phyloP scores from a whole-genome alignment of 1,140 invertebrate species.

The Papilio dardanus region DNA sequence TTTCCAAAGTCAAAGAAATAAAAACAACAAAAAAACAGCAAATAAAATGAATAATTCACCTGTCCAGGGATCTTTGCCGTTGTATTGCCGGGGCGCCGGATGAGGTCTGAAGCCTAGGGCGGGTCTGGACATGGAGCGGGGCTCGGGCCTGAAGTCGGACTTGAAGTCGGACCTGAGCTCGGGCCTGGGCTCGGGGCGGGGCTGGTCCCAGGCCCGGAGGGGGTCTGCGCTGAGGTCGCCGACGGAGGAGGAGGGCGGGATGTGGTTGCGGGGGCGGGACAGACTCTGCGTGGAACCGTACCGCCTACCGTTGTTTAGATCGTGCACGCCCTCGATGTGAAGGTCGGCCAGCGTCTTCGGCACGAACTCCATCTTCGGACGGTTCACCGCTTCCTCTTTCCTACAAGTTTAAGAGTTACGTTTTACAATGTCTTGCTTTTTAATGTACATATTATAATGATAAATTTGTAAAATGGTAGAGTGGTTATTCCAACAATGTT shows the following conservation, averaged over 20 bases:
- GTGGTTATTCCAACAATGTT: too few relatives aligned
- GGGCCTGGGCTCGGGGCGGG: conserved; percentile 41
- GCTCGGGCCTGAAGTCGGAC: conserved; percentile 38
- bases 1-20: conserved; percentile 54
- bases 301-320: conserved; percentile 81
- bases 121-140: conserved; percentile 37
- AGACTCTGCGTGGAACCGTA: conserved; percentile 78
- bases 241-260: conserved; percentile 71
- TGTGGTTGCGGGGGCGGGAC: conserved; percentile 58
- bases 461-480: too few relatives aligned
- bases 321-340: conserved; percentile 87
- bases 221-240: conserved; percentile 64
- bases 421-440: neutral
- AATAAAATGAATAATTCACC: conserved; percentile 77
- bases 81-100: conserved; percentile 60
- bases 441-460: neutral
- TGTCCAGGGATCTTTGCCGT: conserved; percentile 80
- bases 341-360: conserved; percentile 96
- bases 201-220: conserved; percentile 61
- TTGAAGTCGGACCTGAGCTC: conserved; percentile 39
- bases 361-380: conserved; percentile 95
- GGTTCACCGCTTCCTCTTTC: conserved; percentile 93
- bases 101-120: conserved; percentile 60
- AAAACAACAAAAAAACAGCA: conserved; percentile 53
- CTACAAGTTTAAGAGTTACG: conserved; percentile 78